phyloP scores from a whole-genome alignment of 1,140 invertebrate species.

The Argopecten irradians region DNA sequence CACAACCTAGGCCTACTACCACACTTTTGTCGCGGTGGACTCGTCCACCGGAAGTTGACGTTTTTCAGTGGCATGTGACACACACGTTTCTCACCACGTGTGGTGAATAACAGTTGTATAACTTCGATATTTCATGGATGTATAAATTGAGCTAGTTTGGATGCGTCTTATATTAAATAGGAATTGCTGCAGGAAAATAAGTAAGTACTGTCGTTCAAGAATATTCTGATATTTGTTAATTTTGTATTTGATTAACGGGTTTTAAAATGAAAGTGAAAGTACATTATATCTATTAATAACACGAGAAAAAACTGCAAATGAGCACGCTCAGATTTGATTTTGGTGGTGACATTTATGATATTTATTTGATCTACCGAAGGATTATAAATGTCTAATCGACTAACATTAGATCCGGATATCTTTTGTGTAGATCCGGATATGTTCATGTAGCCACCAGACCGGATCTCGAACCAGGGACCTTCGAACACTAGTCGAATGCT shows the following conservation, averaged over 20 bases:
- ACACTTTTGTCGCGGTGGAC: background rate
- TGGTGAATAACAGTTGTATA: background rate
- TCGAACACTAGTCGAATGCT: no score
- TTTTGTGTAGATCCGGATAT: no score
- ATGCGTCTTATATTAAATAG: background rate
- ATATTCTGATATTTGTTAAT: no score
- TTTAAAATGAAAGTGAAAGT: background rate
- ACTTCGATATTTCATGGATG: background rate
- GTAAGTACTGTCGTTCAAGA: background rate
- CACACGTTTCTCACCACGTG: background rate
- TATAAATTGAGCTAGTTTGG: background rate
- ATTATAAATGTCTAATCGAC: no score
- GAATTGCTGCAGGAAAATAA: background rate
- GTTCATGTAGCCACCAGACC: no score
- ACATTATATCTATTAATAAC: conserved; percentile 21
- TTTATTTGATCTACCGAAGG: no score
- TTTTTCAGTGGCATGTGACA: background rate
- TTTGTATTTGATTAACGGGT: no score
- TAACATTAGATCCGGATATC: no score
- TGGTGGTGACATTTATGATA: no score
- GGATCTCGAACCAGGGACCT: no score
- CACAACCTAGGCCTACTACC: background rate
- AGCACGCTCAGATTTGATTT: no score
- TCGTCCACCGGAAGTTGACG: background rate
- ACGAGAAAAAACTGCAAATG: no score